A percentile compares a stretch with the other conserved stretches of the same genome.
These are phyloP conservation scores for Megalurothrips usitatus DNA, from an alignment of 2,888 invertebrate species.

Conservation along the genomic window DNA sequence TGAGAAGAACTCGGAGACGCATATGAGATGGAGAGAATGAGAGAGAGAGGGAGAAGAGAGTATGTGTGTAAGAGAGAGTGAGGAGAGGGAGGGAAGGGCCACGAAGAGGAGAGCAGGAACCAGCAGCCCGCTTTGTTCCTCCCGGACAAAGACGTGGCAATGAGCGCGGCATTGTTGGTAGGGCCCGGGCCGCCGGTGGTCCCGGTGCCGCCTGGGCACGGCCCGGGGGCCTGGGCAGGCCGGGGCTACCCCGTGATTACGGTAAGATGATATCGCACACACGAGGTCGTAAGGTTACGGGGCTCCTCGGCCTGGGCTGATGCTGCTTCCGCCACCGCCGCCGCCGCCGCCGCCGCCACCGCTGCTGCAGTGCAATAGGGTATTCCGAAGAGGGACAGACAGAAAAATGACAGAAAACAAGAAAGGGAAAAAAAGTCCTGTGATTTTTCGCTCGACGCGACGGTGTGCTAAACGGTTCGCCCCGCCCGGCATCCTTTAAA, in stretches of 20 bases:
- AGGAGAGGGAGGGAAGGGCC: too few relatives aligned
- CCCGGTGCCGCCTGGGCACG: not conserved
- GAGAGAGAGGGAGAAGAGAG: too few relatives aligned
- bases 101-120: too few relatives aligned
- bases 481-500: not conserved
- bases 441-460: too few relatives aligned
- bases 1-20: too few relatives aligned
- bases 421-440: too few relatives aligned
- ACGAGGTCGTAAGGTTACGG: not conserved
- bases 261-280: not conserved
- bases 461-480: not conserved
- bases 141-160: not conserved
- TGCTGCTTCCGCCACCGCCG: too few relatives aligned
- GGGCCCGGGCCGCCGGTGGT: too few relatives aligned
- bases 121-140: not conserved
- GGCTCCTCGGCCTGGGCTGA: not conserved
- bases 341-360: too few relatives aligned
- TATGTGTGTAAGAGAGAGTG: too few relatives aligned
- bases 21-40: too few relatives aligned
- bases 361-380: too few relatives aligned
- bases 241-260: not conserved
- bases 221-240: not conserved
- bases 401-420: not conserved
- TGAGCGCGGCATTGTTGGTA: not conserved
- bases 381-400: not conserved